Conservation (phyloP, 2,113 vertebrate species). For the Cololabis saira region DNA sequence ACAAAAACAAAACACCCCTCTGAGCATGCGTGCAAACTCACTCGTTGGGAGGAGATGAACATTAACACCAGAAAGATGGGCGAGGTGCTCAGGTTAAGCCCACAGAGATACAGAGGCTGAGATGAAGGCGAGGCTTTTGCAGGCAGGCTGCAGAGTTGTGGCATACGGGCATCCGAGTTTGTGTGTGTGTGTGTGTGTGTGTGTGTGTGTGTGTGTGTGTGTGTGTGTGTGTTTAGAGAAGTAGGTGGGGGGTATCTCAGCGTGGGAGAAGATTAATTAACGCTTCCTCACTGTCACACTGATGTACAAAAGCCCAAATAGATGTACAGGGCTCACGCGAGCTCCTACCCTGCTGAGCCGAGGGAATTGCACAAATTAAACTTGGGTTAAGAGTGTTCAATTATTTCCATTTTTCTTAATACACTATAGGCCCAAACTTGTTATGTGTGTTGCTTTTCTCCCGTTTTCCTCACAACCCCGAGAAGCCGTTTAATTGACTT, state of each 20-base stretch:
- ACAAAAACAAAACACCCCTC: constrained; percentile 38
- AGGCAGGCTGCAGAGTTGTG: constrained; percentile 50
- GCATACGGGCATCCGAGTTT: constrained; percentile 37
- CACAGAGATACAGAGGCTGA: constrained; percentile 24
- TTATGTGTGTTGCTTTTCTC: constrained; percentile 34
- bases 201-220: no score
- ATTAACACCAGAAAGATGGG: constrained; percentile 61
- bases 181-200: no score
- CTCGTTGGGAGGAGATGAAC: constrained; percentile 41
- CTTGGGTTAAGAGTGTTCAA: constrained; percentile 73
- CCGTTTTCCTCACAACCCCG: constrained; percentile 23
- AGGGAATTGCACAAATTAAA: constrained; percentile 78
- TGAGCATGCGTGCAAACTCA: constrained; percentile 14
- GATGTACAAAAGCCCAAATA: constrained; percentile 59
- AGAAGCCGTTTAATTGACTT: constrained; percentile 68
- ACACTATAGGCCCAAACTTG: constrained; percentile 40
- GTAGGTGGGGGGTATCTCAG: constrained; percentile 63
- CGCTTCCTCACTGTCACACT: constrained; percentile 66
- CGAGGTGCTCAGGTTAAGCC: constrained; percentile 16
- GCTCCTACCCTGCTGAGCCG: constrained; percentile 43
- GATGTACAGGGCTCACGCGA: constrained; percentile 19
- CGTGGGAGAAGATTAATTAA: constrained; percentile 80
- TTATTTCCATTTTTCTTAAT: constrained; percentile 73
- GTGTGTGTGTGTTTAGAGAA: constrained; percentile 64
- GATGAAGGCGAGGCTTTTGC: constrained; percentile 45